A percentile compares a stretch with the other conserved stretches of the same genome.
These are phyloP conservation scores for Athetis lepigone DNA, from an alignment of 2,888 invertebrate species.

Conservation along the genomic window DNA sequence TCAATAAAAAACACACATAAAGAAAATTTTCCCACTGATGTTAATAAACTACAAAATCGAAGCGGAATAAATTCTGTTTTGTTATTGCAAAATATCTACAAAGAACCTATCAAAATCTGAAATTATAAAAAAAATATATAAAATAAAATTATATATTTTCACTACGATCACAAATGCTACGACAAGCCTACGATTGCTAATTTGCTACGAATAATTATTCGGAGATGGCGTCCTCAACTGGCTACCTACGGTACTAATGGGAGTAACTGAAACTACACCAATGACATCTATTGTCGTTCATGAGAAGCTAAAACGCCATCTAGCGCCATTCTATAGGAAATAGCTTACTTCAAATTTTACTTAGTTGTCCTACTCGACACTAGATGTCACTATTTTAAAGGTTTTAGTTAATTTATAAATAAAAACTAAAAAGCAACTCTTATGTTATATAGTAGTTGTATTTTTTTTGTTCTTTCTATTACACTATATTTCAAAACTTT, in stretches of 20 bases:
- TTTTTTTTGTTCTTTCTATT: no score
- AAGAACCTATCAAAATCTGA: no score
- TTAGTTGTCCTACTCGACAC: slow-evolving; percentile 20
- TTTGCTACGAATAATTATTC: not conserved
- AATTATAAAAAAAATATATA: no score
- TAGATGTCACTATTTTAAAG: slow-evolving; percentile 29
- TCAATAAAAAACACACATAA: not conserved
- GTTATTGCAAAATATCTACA: no score
- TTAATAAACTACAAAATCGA: no score
- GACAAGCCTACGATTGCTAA: slow-evolving; percentile 5
- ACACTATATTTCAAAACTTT: no score
- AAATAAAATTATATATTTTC: no score
- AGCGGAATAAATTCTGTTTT: no score
- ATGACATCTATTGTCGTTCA: slow-evolving; percentile 35
- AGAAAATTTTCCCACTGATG: not conserved
- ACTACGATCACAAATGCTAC: not conserved
- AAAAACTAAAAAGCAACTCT: no score
- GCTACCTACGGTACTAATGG: no score
- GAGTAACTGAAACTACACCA: not conserved
- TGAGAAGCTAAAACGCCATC: slow-evolving; percentile 16
- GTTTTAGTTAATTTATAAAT: accelerated
- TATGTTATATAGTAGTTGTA: no score
- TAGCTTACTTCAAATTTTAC: not conserved
- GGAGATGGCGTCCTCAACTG: slow-evolving; percentile 1
- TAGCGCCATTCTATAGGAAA: not conserved